Conservation (phyloP, 2,888 invertebrate species). For the Hydrotaea diabolus region DNA sequence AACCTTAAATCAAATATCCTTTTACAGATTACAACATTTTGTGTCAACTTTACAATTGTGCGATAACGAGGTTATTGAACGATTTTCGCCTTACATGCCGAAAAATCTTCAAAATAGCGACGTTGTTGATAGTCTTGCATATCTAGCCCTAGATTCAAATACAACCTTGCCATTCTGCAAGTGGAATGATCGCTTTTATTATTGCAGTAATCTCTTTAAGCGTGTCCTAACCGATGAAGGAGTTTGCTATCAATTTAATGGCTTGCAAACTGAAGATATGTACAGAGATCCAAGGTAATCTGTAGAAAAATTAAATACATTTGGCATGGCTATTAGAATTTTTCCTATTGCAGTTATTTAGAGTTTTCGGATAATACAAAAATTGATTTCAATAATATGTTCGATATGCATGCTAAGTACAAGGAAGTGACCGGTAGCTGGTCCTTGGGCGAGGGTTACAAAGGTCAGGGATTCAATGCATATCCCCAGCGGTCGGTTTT, state of each 20-base stretch:
- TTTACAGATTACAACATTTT: conserved; percentile 72
- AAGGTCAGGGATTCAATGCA: conserved; percentile 81
- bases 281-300: conserved; percentile 52
- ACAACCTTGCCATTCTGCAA: conserved; percentile 77
- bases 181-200: conserved; percentile 70
- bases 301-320: conserved; percentile 24
- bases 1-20: background rate
- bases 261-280: conserved; percentile 51
- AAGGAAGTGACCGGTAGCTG: conserved; percentile 76
- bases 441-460: conserved; percentile 84
- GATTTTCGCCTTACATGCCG: too few species aligned
- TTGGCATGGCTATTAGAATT: too few species aligned
- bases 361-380: conserved; percentile 50
- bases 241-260: conserved; percentile 68
- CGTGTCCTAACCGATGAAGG: conserved; percentile 67
- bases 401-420: conserved; percentile 30
- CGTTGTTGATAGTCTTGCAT: conserved; percentile 72
- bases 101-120: conserved; percentile 66
- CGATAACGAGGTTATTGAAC: conserved; percentile 73
- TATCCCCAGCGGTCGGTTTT: conserved; percentile 85
- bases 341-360: conserved; percentile 48
- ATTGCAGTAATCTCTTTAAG: conserved; percentile 62
- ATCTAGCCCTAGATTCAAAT: conserved; percentile 76
- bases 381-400: conserved; percentile 58
- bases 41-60: conserved; percentile 78